Conservation (phyloP, 2,113 vertebrate species). For the Menidia beryllina region DNA sequence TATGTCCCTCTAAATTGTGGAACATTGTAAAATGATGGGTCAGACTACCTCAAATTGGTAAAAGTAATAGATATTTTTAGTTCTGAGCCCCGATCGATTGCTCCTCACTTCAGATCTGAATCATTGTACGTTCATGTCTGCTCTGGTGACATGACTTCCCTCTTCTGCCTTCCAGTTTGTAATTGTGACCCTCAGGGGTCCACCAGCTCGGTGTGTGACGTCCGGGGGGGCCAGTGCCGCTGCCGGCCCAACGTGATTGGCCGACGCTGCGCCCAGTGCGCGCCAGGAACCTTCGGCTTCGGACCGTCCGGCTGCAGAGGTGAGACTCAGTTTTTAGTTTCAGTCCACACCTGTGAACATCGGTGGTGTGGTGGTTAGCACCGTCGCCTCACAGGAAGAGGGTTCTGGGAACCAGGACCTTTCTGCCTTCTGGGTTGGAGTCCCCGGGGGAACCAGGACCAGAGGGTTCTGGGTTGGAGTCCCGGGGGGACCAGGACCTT, state of each 20-base stretch:
- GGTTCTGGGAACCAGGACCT: no score
- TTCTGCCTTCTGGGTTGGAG: no score
- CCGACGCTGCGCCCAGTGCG: slow-evolving; percentile 88
- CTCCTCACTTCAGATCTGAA: background rate
- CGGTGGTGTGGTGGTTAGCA: no score
- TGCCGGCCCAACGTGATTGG: slow-evolving; percentile 90
- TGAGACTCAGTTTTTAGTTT: no score
- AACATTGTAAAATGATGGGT: background rate
- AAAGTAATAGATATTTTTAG: background rate
- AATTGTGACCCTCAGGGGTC: slow-evolving; percentile 94
- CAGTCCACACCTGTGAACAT: no score
- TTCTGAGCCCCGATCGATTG: background rate
- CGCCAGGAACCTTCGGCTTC: slow-evolving; percentile 90
- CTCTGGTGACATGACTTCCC: background rate
- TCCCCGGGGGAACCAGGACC: no score
- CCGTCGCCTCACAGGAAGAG: no score
- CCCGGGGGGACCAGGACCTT: no score
- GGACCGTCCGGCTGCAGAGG: slow-evolving; percentile 90
- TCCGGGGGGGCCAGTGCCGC: slow-evolving; percentile 91
- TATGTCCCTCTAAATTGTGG: background rate
- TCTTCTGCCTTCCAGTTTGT: slow-evolving; percentile 83
- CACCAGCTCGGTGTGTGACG: slow-evolving; percentile 88
- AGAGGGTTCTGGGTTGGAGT: no score
- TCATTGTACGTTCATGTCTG: background rate
- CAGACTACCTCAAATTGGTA: background rate